Evolutionary conservation across 2,888 invertebrate species (phyloP).

Genomic region (Aphodius sticticus): DNA sequence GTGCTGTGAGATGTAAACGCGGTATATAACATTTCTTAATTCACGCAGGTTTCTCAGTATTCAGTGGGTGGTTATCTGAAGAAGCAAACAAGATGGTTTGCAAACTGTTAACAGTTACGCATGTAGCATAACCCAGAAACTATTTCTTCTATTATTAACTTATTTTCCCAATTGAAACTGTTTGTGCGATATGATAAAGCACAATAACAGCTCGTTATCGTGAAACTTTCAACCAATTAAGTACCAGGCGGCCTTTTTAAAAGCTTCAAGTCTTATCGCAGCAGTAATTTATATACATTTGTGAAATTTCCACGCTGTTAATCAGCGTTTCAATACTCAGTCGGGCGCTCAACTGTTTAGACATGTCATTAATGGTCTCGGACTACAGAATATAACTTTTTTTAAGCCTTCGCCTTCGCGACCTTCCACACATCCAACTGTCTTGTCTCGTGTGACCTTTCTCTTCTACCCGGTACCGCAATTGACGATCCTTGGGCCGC

Average conservation of each 20-base stretch:
- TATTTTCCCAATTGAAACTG: background rate
- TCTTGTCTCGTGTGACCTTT: background rate
- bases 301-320: background rate
- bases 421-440: constrained; percentile 4
- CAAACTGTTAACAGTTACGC: too few species aligned
- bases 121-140: too few species aligned
- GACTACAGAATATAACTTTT: background rate
- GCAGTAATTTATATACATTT: background rate
- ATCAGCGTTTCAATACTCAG: background rate
- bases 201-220: too few species aligned
- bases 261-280: background rate
- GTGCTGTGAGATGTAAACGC: too few species aligned
- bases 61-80: too few species aligned
- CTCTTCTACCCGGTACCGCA: background rate
- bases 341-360: background rate
- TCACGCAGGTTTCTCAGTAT: too few species aligned
- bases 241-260: background rate
- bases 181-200: background rate
- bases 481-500: background rate
- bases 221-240: background rate
- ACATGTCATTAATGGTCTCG: background rate
- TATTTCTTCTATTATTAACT: background rate
- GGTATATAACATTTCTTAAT: too few species aligned
- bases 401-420: constrained; percentile 4
- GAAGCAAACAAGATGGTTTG: too few species aligned